Base-by-base conservation (phyloP, 2,797 vertebrate species). In the Leucoraja ocellata region DNA sequence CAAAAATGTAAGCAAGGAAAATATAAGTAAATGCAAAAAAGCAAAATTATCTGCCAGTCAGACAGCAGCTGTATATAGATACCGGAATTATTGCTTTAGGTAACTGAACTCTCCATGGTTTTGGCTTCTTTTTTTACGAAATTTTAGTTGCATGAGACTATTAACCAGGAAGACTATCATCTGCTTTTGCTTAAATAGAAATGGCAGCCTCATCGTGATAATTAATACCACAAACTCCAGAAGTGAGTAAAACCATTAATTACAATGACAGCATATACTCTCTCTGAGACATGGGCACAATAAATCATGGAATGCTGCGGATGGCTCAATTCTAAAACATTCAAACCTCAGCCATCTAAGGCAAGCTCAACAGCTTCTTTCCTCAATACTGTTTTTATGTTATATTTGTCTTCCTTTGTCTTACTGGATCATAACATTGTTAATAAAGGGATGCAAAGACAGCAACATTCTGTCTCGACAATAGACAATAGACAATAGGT, bases 181-280 rank as follows among this genome's bases (percentile, higher is more conserved):
- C 76, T 93, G 71, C 36, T 94, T 93, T 21, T 91, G 0, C 39
- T 93, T 7, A 46, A 79, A 94, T 0, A 94, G 79, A 95, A 94
- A 18, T 10, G 93, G 93, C 94, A 94, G 5, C 93, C 93, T 2
- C 10, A 63, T 93, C 21, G 95, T 95, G 93, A 94, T 96, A 96
- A 96, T 96, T 97, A 95, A 95, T 96, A 96, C 54, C 84, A 93
- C 95, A 97, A 95, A 94, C 94, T 94, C 79, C 54, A 86, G 94
- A 80, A 95, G 93, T 95, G 80, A 94, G 4, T 88, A 94, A 95
- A 95, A 95, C 46, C 93, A 95, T 96, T 96, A 96, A 96, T 96
- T 97, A 97, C 28, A 91, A 93, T 94, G 94, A 86, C 94, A 95
- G 93, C 94, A 21, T 93, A 94, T 95, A 83, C 95, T 96, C 94